These are phyloP conservation scores for Idaea biselata DNA, from an alignment of 2,888 invertebrate genomes.

Conservation along the genomic window DNA sequence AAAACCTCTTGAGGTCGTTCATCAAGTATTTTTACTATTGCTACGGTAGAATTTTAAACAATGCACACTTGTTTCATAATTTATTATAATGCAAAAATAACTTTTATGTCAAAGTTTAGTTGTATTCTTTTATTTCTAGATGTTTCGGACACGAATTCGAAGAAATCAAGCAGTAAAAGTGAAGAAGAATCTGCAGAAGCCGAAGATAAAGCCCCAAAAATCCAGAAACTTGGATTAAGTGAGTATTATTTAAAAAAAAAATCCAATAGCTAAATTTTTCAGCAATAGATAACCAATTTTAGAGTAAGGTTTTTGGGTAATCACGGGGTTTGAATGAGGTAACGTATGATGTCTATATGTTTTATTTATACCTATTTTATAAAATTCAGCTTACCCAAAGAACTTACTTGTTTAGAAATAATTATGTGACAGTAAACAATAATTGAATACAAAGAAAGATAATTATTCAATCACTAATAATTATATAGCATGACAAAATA, in stretches of 20 bases:
- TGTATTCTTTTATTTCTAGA: slow-evolving; percentile 48
- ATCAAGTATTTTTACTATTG: no score
- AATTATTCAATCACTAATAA: no score
- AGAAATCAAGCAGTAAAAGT: slow-evolving; percentile 69
- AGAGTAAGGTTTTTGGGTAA: not conserved
- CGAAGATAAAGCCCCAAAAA: slow-evolving; percentile 51
- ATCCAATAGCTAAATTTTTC: not conserved
- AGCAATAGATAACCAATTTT: not conserved
- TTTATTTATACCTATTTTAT: no score
- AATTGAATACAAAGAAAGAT: no score
- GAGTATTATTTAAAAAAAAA: slow-evolving; percentile 32
- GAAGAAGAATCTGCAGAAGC: slow-evolving; percentile 60
- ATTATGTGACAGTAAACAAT: no score
- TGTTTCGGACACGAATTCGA: slow-evolving; percentile 62
- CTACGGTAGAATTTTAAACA: no score
- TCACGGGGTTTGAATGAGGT: no score
- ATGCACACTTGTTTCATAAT: not conserved
- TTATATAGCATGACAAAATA: no score
- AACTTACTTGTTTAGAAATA: no score
- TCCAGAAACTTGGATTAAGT: slow-evolving; percentile 45
- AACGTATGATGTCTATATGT: no score
- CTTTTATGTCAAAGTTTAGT: not conserved
- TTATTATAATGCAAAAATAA: not conserved
- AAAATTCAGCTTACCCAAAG: no score
- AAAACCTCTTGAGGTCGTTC: no score